These are phyloP conservation scores for Himalopsyche anomala DNA, from an alignment of 2,888 invertebrate genomes.

Conservation along the genomic window DNA sequence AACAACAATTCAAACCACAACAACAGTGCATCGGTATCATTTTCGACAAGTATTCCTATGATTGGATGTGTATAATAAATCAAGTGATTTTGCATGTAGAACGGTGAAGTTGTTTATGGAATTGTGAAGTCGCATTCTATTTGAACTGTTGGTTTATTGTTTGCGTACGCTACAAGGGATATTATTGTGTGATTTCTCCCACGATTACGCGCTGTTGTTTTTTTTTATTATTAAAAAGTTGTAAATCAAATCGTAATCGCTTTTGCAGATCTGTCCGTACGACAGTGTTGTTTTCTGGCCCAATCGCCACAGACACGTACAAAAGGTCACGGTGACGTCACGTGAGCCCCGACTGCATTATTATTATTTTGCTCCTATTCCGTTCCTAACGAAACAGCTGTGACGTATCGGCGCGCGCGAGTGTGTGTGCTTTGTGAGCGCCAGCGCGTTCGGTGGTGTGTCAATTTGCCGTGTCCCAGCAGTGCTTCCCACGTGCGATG, in stretches of 20 bases:
- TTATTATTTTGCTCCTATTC: slow-evolving; percentile 40
- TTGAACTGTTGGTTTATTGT: neutral
- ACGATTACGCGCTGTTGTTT: neutral
- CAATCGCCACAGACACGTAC: slow-evolving; percentile 28
- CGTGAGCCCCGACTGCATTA: slow-evolving; percentile 31
- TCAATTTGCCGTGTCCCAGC: slow-evolving; percentile 15
- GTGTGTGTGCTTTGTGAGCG: neutral
- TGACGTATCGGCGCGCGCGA: slow-evolving; percentile 28
- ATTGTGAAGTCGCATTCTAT: no score
- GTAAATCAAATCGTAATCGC: neutral
- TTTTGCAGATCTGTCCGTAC: slow-evolving; percentile 20
- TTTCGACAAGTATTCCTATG: no score
- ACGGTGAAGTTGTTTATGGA: no score
- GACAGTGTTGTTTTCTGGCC: neutral
- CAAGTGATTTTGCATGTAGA: no score
- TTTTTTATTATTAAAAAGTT: neutral
- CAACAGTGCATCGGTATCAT: no score
- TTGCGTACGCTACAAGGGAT: neutral
- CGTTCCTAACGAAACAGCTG: slow-evolving; percentile 29
- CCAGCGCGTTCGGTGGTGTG: neutral
- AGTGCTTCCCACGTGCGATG: neutral
- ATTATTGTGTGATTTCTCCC: slow-evolving; percentile 1
- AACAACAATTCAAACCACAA: no score
- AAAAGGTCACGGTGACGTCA: slow-evolving; percentile 36
- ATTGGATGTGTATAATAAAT: no score